Evolutionary conservation across 2,113 vertebrate species (phyloP).

Genomic region (Myocastor coypus): DNA sequence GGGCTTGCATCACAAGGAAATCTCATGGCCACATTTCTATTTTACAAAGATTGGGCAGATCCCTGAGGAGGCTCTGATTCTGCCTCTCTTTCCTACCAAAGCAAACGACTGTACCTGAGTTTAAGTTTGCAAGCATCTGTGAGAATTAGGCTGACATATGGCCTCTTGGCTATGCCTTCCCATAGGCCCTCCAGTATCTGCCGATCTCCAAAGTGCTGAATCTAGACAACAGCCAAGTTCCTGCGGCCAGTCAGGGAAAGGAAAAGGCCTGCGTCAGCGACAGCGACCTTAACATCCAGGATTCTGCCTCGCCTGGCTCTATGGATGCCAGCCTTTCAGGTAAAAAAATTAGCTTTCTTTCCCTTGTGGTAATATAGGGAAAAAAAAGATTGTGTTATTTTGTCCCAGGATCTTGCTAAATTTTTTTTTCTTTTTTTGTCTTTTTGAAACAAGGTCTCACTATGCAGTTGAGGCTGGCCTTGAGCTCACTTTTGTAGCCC

Average conservation of each 20-base stretch:
- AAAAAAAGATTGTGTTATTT: background rate
- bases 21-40: background rate
- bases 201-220: conserved; percentile 82
- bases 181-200: conserved; percentile 87
- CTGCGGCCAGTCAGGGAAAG: conserved; percentile 47
- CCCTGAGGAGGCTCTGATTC: background rate
- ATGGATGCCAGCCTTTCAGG: conserved; percentile 41
- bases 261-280: conserved; percentile 35
- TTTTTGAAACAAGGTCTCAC: too few relatives aligned
- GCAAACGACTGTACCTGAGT: background rate
- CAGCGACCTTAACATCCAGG: conserved; percentile 48
- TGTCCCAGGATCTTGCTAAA: background rate
- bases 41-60: conserved; percentile 11
- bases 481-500: too few relatives aligned
- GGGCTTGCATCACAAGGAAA: background rate
- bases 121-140: background rate
- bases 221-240: conserved; percentile 39
- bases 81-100: background rate
- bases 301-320: conserved; percentile 40
- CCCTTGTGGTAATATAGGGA: background rate
- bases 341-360: conserved; percentile 71
- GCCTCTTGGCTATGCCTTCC: background rate
- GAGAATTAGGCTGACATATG: background rate
- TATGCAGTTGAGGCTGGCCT: too few relatives aligned
- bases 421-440: too few relatives aligned